Base-by-base conservation (phyloP, 2,888 invertebrate genomes). In the Trileptium ribeirensis region DNA sequence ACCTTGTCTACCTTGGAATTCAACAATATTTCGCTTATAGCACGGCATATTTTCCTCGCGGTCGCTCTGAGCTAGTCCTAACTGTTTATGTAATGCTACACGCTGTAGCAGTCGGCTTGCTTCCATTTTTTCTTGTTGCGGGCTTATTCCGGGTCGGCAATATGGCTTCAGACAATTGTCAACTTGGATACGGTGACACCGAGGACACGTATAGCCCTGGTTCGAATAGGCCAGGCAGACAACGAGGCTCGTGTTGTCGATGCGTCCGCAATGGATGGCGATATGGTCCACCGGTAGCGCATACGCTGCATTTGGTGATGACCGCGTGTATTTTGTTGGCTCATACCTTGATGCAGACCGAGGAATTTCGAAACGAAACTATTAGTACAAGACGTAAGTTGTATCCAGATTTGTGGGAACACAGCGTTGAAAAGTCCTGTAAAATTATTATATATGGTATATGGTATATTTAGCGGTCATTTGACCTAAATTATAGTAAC, bases 131-230 rank as follows among this genome's bases (percentile, higher is more conserved):
- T 88, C 91, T 94, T 83, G 92, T 93, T 34, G 92, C 93, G 51
- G 93, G 94, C 19, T 90, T 93, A 82, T 92, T 91, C 84, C 87
- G 89, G 86, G 87, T 90, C 34, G 91, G 95, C 67, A 95, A 95
- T 90, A 92, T 94, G 87, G 94, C 95, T 83, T 95, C 95, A 89
- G 95, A 95, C 89, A 94, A 95, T 81, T 92, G 93, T 86, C 94
- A 94, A 89, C 90, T 95, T 84, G 94, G 94, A 0, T 90, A 92
- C 67, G 83, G 92, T 91, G 85, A 90, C 92, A 85, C n/a, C 2
- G 39, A 92, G 92, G 51, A 51, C 24, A 24, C 2, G 3, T 8
- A 24, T 8, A 24, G 8, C 51, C 51, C 51, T 51, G 51, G 51
- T 8, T 8, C 51, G 8, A 24, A 8, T 15, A 8, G 8, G 8